Conservation (phyloP, 2,888 invertebrate species). For the Leptopilina syphax region DNA sequence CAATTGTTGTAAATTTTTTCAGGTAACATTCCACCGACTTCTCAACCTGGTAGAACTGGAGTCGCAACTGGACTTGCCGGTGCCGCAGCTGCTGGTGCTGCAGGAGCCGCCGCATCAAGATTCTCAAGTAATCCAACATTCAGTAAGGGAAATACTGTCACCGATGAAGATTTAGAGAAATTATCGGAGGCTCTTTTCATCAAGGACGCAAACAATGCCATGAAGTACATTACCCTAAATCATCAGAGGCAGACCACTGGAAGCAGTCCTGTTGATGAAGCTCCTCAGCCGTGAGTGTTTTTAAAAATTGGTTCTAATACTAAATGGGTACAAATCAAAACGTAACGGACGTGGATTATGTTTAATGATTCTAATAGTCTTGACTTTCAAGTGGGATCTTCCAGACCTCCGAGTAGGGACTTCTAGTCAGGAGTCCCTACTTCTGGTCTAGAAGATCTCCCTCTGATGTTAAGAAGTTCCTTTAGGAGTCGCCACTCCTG, state of each 20-base stretch:
- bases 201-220: conserved; percentile 87
- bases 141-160: conserved; percentile 77
- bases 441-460: no score
- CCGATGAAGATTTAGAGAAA: conserved; percentile 82
- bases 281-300: conserved; percentile 85
- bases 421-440: no score
- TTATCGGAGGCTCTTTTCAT: conserved; percentile 85
- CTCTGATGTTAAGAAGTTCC: no score
- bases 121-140: conserved; percentile 71
- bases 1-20: not conserved
- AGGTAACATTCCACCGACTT: not conserved
- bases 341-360: no score
- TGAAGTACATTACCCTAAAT: conserved; percentile 84
- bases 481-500: no score
- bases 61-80: conserved; percentile 53
- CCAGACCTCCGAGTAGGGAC: no score
- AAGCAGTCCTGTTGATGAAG: conserved; percentile 83
- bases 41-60: conserved; percentile 45
- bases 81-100: conserved; percentile 53
- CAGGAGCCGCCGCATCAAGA: conserved; percentile 45
- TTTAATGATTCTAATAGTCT: no score
- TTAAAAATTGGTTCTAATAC: not conserved
- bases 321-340: no score
- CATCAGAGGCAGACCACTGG: conserved; percentile 87
- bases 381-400: no score